Evolutionary conservation across 2,113 vertebrate species (phyloP), one percentile per base, ranked within the genome.

Genomic region (Mola mola): DNA sequence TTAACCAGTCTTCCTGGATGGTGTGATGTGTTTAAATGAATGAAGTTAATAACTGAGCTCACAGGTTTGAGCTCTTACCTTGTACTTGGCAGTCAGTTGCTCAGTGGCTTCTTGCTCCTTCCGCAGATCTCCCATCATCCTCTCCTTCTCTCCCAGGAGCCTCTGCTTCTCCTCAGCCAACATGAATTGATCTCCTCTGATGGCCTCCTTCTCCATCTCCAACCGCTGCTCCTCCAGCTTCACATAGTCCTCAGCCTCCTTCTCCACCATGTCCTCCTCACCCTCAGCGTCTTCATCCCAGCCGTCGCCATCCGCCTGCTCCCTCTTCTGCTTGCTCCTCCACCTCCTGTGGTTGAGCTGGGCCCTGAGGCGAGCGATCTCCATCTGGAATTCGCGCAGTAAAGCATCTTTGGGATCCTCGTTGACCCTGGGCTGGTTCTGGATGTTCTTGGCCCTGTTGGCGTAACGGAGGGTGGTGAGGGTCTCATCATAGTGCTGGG

Each of bases 391-490:
- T 83, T 98, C 96, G 22, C 96, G 86, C 64, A 99, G 91, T 22
- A 98, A 91, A 0, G 97, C 95, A 60, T 99, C 96, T 80, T 99
- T 99, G 79, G 97, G 97, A 79, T 99, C 97, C 78, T 99, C 97
- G 0, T 99, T 99, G 82, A 99, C 95, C 17, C 95, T 87, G 0
- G 97, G 97, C 76, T 95, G 96, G 89, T 99, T 99, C 85, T 96
- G 95, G 89, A 99, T 98, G 90, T 98, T 98, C 90, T 99, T 99
- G 85, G 97, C 96, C 24, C 97, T 90, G 88, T 95, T 98, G 90
- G 97, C 96, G 0, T 98, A 99, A 38, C 97, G 89, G 13, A 99
- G 92, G 10, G 97, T 99, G 57, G 95, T 98, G 50, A 99, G 92
- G 75, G 94, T 97, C 89, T 99, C 97, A 0, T 98, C 96, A 0